These are phyloP conservation scores for Phenacoccus solenopsis DNA, from an alignment of 1,140 invertebrate genomes.

Conservation along the genomic window DNA sequence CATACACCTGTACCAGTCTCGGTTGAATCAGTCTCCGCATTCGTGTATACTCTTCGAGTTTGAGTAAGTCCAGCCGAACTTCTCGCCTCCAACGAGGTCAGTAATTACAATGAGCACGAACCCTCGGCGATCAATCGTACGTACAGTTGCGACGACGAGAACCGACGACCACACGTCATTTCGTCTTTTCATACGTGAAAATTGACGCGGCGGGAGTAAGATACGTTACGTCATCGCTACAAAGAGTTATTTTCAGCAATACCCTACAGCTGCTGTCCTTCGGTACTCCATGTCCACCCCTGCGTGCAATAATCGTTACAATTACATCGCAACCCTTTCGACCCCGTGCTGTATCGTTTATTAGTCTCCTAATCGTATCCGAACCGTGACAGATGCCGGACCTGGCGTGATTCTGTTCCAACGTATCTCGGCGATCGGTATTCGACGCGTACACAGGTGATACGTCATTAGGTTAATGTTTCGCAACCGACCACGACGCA, in stretches of 20 bases:
- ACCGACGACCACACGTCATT: background rate
- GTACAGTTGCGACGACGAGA: background rate
- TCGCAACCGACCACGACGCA: no score
- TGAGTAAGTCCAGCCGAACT: no score
- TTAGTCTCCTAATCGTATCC: background rate
- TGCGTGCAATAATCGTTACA: slow-evolving; percentile 13
- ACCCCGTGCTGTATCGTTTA: background rate
- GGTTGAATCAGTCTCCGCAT: no score
- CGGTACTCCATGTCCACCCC: background rate
- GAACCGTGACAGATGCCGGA: no score
- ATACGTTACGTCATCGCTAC: slow-evolving; percentile 12
- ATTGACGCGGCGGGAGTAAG: background rate
- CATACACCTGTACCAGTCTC: no score
- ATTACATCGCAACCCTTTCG: background rate
- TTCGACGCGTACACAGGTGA: no score
- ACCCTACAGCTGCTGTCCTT: slow-evolving; percentile 8
- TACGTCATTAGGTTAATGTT: no score
- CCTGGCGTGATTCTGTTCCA: background rate
- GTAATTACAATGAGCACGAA: slow-evolving; percentile 5
- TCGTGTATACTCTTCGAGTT: no score
- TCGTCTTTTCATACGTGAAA: background rate
- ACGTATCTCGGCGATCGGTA: background rate
- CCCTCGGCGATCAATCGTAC: background rate
- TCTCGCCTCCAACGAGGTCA: slow-evolving; percentile 9
- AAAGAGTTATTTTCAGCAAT: slow-evolving; percentile 6